phyloP scores from a whole-genome alignment of 2,797 vertebrate genomes.

The Sorex maritimensis region DNA sequence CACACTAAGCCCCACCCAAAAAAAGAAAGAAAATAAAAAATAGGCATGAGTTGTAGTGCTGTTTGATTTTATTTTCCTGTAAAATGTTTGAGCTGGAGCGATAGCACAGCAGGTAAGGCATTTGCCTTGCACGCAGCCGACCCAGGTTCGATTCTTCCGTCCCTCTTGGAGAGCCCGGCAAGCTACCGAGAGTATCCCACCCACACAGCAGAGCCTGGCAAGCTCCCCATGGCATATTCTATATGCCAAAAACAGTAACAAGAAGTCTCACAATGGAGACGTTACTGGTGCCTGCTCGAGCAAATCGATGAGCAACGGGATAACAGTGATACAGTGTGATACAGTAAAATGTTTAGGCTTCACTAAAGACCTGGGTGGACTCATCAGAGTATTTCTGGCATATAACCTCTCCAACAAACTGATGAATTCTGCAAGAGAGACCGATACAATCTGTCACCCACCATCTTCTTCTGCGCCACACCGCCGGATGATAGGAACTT shows the following conservation, averaged over 20 bases:
- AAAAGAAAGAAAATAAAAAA: background rate
- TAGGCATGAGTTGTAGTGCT: background rate
- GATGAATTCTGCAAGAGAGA: constrained; percentile 97
- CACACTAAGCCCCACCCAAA: background rate
- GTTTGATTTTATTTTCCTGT: constrained; percentile 30
- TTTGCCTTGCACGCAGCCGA: no score
- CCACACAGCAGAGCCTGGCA: no score
- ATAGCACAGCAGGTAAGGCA: no score
- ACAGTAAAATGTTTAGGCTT: background rate
- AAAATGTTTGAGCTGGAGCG: background rate
- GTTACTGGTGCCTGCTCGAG: no score
- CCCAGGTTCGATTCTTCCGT: no score
- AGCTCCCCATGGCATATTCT: no score
- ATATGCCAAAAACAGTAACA: no score
- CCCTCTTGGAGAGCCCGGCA: no score
- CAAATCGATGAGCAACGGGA: no score
- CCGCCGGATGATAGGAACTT: constrained; percentile 97
- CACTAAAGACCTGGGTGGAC: background rate
- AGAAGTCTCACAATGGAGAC: no score
- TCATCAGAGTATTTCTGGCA: background rate
- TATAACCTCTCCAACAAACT: constrained; percentile 91
- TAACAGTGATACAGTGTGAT: no score
- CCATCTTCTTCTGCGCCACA: constrained; percentile 97
- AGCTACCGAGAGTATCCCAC: no score
- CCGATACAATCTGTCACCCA: constrained; percentile 96